Conservation (phyloP, 2,797 vertebrate species). For the Crypturellus tataupa region DNA sequence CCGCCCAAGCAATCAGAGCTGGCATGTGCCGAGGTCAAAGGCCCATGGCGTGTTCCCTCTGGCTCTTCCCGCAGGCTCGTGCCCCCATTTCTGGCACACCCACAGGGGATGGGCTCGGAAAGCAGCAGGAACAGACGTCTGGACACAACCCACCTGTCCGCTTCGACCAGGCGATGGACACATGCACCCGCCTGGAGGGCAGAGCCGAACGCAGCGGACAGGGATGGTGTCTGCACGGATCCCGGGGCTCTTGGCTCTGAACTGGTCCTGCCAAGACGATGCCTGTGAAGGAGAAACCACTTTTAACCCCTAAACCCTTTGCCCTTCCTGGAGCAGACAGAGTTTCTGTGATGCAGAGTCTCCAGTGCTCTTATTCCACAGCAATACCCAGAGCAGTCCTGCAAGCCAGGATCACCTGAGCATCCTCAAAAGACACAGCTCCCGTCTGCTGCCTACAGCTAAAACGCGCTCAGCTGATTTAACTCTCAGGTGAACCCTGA, state of each 20-base stretch:
- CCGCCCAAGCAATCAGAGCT: neutral
- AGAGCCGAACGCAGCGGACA: neutral
- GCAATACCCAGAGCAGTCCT: neutral
- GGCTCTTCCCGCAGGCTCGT: neutral
- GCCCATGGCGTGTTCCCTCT: neutral
- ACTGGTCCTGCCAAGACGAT: neutral
- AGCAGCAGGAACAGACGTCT: neutral
- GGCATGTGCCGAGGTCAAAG: conserved; percentile 58
- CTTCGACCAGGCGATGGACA: neutral
- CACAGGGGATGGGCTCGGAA: neutral
- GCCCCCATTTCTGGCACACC: neutral
- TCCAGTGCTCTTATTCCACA: neutral
- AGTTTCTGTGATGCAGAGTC: neutral
- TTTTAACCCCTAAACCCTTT: neutral
- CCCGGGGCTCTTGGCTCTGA: neutral
- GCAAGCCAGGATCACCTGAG: neutral
- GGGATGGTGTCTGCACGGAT: neutral
- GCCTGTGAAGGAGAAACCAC: neutral
- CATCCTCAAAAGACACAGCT: neutral
- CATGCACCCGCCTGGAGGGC: rapidly evolving
- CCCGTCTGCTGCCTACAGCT: neutral
- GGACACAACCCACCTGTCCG: neutral
- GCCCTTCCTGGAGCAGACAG: neutral
- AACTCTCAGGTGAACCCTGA: neutral
- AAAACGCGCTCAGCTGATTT: neutral